Evolutionary conservation across 2,797 vertebrate genomes (phyloP).

Genomic region (Acanthis flammea): DNA sequence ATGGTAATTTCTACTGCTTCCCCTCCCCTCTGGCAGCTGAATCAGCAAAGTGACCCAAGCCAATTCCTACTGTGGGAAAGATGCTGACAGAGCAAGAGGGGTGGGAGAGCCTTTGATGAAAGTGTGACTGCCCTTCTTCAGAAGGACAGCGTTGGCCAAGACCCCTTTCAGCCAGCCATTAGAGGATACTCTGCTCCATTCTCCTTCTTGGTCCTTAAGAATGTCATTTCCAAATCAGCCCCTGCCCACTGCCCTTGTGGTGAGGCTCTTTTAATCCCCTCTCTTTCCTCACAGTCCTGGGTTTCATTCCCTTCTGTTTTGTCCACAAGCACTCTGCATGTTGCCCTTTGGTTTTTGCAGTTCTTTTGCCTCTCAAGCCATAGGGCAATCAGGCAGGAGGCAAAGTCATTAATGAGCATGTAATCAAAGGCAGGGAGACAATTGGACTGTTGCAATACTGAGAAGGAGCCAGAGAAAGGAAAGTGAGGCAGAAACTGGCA

Average conservation of each 20-base stretch:
- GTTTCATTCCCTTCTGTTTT: not conserved
- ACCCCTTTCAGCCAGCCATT: not conserved
- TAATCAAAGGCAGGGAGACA: not conserved
- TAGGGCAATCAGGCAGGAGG: not conserved
- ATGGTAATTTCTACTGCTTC: not conserved
- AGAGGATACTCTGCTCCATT: not conserved
- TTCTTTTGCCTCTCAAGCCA: not conserved
- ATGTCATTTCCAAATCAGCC: fast-evolving
- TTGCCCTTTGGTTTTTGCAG: not conserved
- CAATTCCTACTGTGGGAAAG: not conserved
- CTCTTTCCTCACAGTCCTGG: fast-evolving
- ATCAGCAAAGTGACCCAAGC: not conserved
- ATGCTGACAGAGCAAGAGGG: not conserved
- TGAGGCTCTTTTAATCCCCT: not conserved
- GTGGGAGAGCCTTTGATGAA: not conserved
- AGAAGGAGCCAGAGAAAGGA: not conserved
- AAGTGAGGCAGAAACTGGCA: not conserved
- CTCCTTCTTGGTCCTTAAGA: not conserved
- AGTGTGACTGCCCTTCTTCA: not conserved
- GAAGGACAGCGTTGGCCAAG: not conserved
- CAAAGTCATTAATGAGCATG: fast-evolving
- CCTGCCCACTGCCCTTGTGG: fast-evolving
- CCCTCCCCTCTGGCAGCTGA: not conserved
- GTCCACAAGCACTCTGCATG: fast-evolving
- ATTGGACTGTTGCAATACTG: not conserved